Conservation (phyloP, 2,888 invertebrate species). For the Orthosia incerta region DNA sequence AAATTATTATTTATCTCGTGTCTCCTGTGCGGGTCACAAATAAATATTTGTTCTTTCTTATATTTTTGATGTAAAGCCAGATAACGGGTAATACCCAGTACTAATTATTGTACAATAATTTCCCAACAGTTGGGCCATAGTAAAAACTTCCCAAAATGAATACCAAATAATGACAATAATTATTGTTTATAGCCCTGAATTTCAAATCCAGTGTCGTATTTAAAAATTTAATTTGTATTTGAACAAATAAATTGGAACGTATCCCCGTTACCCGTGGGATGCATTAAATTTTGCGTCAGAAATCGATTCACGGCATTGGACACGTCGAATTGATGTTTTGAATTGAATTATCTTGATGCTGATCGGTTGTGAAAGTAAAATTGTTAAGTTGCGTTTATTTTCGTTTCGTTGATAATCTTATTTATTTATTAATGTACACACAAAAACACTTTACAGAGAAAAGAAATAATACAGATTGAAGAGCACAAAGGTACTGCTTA, state of each 20-base stretch:
- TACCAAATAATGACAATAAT: slow-evolving; percentile 2
- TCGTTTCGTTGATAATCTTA: background rate
- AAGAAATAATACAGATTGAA: too few relatives aligned
- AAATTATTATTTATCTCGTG: too few relatives aligned
- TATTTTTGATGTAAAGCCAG: too few relatives aligned
- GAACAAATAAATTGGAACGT: slow-evolving; percentile 19
- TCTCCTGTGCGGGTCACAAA: too few relatives aligned
- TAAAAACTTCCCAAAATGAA: background rate
- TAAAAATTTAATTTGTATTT: slow-evolving; percentile 16
- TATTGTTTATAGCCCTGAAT: background rate
- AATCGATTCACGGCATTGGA: slow-evolving; percentile 4
- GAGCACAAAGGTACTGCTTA: too few relatives aligned
- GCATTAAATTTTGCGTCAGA: slow-evolving; percentile 8
- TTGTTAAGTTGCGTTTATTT: background rate
- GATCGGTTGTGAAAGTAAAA: background rate
- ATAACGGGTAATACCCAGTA: background rate
- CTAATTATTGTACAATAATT: background rate
- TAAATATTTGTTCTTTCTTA: too few relatives aligned
- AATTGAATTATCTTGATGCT: slow-evolving; percentile 5
- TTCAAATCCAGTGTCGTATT: background rate
- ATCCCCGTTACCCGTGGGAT: slow-evolving; percentile 15
- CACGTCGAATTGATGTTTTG: background rate
- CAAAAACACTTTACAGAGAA: too few relatives aligned
- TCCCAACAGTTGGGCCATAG: background rate
- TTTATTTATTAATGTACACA: too few relatives aligned